Base-by-base conservation (phyloP, 2,797 vertebrate genomes). In the Taeniopygia guttata region DNA sequence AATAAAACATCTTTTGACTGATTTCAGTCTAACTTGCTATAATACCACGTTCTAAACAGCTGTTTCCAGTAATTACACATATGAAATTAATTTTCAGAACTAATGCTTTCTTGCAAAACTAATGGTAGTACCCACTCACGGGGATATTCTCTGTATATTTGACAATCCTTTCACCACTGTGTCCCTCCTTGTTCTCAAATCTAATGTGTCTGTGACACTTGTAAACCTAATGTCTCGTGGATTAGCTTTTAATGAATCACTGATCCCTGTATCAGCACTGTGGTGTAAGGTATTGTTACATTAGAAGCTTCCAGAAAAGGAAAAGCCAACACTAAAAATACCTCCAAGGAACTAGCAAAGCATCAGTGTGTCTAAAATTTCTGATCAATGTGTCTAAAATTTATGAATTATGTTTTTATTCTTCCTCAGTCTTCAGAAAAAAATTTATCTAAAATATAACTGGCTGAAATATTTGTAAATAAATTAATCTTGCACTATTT, bases 271-370 rank as follows among this genome's bases (percentile, higher is more conserved):
- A 74, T 92, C 90, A 97, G 86, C 92, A 45, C 77, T 86, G 87
- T 91, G 86, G 75, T 89, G 84, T 67, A 87, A 95, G 82, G 86
- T 96, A 94, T 77, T 93, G 74, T 93, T 95, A 91, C 77, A 88
- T 82, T 93, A 93, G 92, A 96, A 92, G 94, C 93, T 95, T 96
- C 92, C 92, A 95, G 83, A 90, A 94, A 89, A 96, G 92, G 95
- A 95, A 95, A 96, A 96, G 79, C 93, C 93, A 96, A 93, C 87
- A 93, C 92, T 91, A 95, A 88, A 91, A 91, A 96, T 84, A 91
- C 45, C 68, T 54, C 22, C 30, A 38, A 72, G 69, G 32, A 66
- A 43, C 59, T 84, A 84, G 56, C 77, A 78, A 85, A 74, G 56
- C 55, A 84, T 64, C 78, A 16, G 18, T 49, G 84, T 42, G 21